Conservation (phyloP, 2,888 invertebrate genomes). For the Calliopum simillimum region DNA sequence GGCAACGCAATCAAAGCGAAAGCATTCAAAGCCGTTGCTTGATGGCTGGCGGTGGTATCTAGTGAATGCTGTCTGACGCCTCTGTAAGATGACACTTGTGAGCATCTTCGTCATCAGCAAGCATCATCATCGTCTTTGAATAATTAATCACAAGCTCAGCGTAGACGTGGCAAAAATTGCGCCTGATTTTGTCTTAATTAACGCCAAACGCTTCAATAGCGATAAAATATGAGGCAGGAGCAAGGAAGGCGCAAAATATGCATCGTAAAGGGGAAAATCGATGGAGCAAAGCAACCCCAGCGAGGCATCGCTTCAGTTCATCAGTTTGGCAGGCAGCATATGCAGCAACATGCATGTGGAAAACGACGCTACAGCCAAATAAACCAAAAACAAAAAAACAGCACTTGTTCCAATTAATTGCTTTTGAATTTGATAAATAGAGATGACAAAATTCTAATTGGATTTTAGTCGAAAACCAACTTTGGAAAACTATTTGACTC, state of each 20-base stretch:
- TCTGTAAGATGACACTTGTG: constrained; percentile 13
- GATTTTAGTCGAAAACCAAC: too few species aligned
- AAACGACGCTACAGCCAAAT: constrained; percentile 21
- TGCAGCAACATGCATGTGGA: background rate
- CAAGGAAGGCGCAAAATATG: background rate
- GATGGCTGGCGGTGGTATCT: constrained; percentile 19
- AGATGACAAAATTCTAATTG: too few species aligned
- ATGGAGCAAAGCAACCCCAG: constrained; percentile 23
- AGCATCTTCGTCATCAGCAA: constrained; percentile 47
- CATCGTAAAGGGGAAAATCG: constrained; percentile 1
- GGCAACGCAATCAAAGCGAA: constrained; percentile 31
- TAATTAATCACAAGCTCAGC: constrained; percentile 33
- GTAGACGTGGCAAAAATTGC: constrained; percentile 62
- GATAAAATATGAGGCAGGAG: constrained; percentile 61
- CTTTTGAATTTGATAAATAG: too few species aligned
- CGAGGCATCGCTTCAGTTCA: constrained; percentile 28
- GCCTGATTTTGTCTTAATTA: constrained; percentile 66
- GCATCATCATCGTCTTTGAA: background rate
- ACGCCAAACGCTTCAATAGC: constrained; percentile 67
- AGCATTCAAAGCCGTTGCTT: constrained; percentile 15
- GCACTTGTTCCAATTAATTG: constrained; percentile 60
- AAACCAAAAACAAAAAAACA: constrained; percentile 11
- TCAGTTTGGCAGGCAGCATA: background rate
- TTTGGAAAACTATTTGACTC: too few species aligned
- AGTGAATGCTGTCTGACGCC: background rate